Conservation (phyloP, 2,888 invertebrate species). For the Patella ulyssiponensis region DNA sequence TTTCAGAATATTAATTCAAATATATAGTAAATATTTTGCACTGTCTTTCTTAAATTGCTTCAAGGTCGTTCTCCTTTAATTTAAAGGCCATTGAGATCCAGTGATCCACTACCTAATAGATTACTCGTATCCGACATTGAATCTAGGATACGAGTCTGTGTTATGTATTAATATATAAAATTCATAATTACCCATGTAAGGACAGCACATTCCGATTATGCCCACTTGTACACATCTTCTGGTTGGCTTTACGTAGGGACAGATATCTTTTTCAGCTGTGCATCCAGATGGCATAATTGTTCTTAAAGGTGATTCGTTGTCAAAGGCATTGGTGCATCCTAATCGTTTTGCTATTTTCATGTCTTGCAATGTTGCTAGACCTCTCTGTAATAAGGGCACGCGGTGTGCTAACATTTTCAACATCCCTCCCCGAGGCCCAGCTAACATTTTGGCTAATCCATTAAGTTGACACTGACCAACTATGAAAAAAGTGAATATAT, state of each 20-base stretch:
- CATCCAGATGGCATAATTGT: background rate
- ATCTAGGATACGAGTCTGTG: too few relatives aligned
- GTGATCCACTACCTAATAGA: too few relatives aligned
- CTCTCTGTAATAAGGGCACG: background rate
- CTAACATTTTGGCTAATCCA: background rate
- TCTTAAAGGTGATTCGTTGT: slow-evolving; percentile 1
- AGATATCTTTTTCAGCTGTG: background rate
- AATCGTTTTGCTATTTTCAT: slow-evolving; percentile 1
- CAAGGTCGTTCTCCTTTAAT: too few relatives aligned
- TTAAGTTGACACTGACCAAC: background rate
- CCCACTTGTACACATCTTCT: slow-evolving; percentile 3
- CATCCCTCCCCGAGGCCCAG: background rate
- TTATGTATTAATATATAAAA: background rate
- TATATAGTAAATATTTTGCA: too few relatives aligned
- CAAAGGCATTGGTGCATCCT: background rate
- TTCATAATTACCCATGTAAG: background rate
- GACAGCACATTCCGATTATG: slow-evolving; percentile 6
- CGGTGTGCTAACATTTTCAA: background rate
- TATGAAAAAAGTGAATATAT: background rate
- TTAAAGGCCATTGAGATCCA: too few relatives aligned
- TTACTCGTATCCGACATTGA: too few relatives aligned
- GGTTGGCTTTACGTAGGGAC: background rate
- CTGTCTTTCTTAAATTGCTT: too few relatives aligned
- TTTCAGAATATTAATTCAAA: too few relatives aligned
- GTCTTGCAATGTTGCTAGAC: background rate